Conservation (phyloP, 2,113 vertebrate genomes). For the Calidris pygmaea region DNA sequence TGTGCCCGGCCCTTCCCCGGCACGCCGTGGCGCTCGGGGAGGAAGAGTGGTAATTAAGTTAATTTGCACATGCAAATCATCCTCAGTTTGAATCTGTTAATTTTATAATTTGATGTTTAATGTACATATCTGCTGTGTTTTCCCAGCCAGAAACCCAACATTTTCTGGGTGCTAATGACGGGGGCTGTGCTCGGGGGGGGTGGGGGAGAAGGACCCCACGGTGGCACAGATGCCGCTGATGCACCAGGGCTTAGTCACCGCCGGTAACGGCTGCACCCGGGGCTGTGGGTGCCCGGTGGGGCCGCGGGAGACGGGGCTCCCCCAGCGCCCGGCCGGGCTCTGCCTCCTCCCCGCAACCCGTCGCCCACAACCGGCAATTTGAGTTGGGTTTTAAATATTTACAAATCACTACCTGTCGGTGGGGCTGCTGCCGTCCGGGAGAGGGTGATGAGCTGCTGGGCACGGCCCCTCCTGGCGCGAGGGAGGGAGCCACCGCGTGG, state of each 20-base stretch:
- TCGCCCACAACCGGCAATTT: neutral
- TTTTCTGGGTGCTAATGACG: conserved; percentile 55
- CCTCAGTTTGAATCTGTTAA: conserved; percentile 65
- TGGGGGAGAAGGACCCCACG: neutral
- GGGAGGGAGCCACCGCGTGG: neutral
- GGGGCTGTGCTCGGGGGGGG: neutral
- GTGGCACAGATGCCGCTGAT: neutral
- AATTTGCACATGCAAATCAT: conserved; percentile 71
- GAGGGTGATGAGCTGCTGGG: neutral
- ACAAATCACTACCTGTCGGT: neutral
- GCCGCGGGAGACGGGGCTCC: neutral
- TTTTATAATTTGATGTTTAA: conserved; percentile 72
- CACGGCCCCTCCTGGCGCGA: accelerated
- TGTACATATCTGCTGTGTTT: conserved; percentile 63
- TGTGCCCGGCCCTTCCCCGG: conserved; percentile 4
- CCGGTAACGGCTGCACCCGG: accelerated
- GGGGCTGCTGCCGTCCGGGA: neutral
- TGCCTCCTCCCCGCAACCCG: neutral
- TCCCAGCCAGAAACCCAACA: conserved; percentile 23
- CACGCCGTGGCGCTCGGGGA: conserved; percentile 3
- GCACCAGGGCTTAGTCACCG: accelerated
- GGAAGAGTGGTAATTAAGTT: conserved; percentile 62
- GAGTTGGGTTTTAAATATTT: neutral
- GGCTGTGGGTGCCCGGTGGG: accelerated
- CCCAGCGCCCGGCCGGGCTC: neutral